phyloP scores from a whole-genome alignment of 2,113 vertebrate genomes.

The Malurus cyaneus region DNA sequence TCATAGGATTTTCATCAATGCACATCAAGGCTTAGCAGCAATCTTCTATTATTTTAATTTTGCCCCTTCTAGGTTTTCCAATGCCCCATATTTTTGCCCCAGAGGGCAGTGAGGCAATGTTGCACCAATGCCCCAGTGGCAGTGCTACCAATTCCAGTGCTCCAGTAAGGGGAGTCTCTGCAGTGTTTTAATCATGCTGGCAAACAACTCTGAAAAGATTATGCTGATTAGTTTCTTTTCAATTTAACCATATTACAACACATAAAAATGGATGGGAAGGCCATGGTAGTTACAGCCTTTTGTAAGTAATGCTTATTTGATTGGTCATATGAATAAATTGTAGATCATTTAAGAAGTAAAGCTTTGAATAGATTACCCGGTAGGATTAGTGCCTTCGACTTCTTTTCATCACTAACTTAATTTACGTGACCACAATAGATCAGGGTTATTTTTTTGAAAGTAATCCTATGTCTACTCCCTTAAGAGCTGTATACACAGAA shows the following conservation, averaged over 20 bases:
- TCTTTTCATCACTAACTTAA: conserved; percentile 4
- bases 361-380: conserved; percentile 33
- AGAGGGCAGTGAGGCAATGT: fast-evolving
- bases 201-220: background rate
- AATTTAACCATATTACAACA: background rate
- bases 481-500: background rate
- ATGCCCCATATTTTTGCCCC: background rate
- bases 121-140: fast-evolving
- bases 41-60: background rate
- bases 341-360: conserved; percentile 3
- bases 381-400: background rate
- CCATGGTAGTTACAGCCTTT: background rate
- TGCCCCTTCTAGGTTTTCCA: background rate
- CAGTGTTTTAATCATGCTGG: background rate
- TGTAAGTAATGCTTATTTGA: conserved; percentile 17
- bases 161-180: background rate
- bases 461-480: background rate
- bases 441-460: background rate
- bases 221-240: background rate
- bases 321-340: background rate
- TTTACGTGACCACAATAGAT: background rate
- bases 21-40: background rate
- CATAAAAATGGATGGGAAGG: background rate
- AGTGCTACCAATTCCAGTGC: background rate
- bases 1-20: background rate